Conservation (phyloP, 2,113 vertebrate genomes). For the Stegostoma tigrinum region DNA sequence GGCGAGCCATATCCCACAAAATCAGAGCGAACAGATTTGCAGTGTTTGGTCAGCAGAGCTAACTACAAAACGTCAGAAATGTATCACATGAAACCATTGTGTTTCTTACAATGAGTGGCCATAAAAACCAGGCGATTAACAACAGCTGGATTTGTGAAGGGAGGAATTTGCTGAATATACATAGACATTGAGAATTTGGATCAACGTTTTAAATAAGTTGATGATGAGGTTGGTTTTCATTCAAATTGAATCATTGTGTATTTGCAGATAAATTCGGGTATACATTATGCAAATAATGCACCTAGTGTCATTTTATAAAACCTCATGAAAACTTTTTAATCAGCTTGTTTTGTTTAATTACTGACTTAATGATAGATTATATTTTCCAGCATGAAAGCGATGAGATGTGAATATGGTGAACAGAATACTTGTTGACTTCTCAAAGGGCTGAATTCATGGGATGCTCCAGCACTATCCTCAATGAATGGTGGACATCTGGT, state of each 20-base stretch:
- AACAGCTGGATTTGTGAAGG: slow-evolving; percentile 48
- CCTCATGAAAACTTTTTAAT: neutral
- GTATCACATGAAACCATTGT: slow-evolving; percentile 27
- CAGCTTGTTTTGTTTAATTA: slow-evolving; percentile 14
- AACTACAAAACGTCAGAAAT: neutral
- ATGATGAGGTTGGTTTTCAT: slow-evolving; percentile 56
- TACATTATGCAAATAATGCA: neutral
- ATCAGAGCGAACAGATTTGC: slow-evolving; percentile 50
- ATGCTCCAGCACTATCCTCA: neutral
- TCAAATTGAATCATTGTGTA: slow-evolving; percentile 45
- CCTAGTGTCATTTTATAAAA: neutral
- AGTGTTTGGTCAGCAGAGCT: slow-evolving; percentile 41
- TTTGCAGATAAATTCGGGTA: slow-evolving; percentile 2
- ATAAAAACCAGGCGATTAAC: slow-evolving; percentile 52
- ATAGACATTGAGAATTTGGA: slow-evolving; percentile 52
- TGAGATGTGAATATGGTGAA: neutral
- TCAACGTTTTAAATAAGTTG: slow-evolving; percentile 47
- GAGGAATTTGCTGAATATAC: slow-evolving; percentile 65
- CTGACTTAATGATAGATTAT: neutral
- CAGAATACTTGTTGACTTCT: neutral
- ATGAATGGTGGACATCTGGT: neutral
- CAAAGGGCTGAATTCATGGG: neutral
- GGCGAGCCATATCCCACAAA: slow-evolving; percentile 43
- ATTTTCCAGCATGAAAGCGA: neutral
- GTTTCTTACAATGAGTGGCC: slow-evolving; percentile 15